These are phyloP conservation scores for Idaea straminata DNA, from an alignment of 2,888 invertebrate genomes.

Conservation along the genomic window DNA sequence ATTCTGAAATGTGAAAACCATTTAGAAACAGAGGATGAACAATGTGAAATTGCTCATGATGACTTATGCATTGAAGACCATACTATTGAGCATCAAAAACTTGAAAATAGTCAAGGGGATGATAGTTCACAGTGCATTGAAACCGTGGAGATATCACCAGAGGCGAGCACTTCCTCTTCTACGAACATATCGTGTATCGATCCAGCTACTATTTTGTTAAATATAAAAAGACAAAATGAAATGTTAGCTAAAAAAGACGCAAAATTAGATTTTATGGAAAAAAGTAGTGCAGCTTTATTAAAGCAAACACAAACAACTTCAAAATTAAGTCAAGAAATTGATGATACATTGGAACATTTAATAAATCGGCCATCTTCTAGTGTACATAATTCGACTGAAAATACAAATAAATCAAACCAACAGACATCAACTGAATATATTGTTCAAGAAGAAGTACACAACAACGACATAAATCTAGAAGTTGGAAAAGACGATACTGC, in stretches of 20 bases:
- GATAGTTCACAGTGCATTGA: constrained; percentile 5
- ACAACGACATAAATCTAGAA: neutral
- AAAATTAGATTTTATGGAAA: constrained; percentile 44
- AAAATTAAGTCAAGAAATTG: constrained; percentile 38
- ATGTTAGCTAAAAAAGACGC: constrained; percentile 44
- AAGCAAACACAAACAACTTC: constrained; percentile 37
- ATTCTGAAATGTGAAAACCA: constrained; percentile 45
- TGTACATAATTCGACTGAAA: constrained; percentile 9
- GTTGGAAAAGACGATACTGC: neutral
- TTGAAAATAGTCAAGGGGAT: constrained; percentile 3
- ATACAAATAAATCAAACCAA: constrained; percentile 10
- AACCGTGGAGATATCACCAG: constrained; percentile 14
- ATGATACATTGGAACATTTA: constrained; percentile 39
- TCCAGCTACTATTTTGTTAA: constrained; percentile 46
- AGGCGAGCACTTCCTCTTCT: constrained; percentile 17
- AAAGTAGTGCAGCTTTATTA: constrained; percentile 33
- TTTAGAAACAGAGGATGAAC: constrained; percentile 66
- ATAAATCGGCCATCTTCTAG: constrained; percentile 23
- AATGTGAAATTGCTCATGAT: constrained; percentile 57
- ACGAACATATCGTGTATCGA: constrained; percentile 26
- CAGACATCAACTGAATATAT: neutral
- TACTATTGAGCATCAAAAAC: constrained; percentile 19
- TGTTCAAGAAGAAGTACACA: neutral
- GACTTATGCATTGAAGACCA: constrained; percentile 44
- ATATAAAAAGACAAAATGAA: constrained; percentile 40